Base-by-base conservation (phyloP, 2,888 invertebrate genomes). In the Acanthosoma haemorrhoidale region DNA sequence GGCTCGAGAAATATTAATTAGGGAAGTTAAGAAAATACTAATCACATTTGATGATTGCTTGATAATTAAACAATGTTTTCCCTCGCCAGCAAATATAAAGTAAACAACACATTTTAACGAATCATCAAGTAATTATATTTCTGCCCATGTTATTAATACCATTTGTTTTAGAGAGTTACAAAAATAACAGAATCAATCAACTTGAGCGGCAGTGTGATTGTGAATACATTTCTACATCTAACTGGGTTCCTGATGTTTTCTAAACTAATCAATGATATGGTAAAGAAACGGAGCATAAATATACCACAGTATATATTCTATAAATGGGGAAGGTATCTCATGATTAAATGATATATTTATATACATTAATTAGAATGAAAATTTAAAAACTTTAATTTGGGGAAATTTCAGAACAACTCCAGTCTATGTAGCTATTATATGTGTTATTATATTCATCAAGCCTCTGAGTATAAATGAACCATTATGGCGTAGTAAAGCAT, bases 401-500 rank as follows among this genome's bases (percentile, higher is more conserved):
- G 15, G 15, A 16, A n/a, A 38, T 61, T 61, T 15, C 36, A 61
- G 61, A n/a, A 61, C 36, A 0, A 36, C 36, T 25, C 61, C 61
- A 1, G 11, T 61, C 18, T 61, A 61, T n/a, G 16, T 34, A 13
- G 32, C n/a, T 6, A 61, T 43, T 18, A 43, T 66, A 41, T 41
- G 64, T 31, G 6, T 16, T 6, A 18, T 41, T 9, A n/a, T 41
- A 66, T 66, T 41, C 29, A 15, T 66, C 15, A 41, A 51, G 6
- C 32, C 13, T 38, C 29, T 41, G 15, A 41, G n/a, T 9, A 66
- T 63, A 21, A 57, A 64, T 41, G 74, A 72, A 8, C 73, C 72
- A 6, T 73, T 71, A 29, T 75, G 72, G 73, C 74, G 71, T 34
- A 57, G 64, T 3, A 61, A 71, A 16, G 68, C 70, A 2, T 41